phyloP scores from a whole-genome alignment of 2,113 vertebrate species.

The Ariopsis seemanni region DNA sequence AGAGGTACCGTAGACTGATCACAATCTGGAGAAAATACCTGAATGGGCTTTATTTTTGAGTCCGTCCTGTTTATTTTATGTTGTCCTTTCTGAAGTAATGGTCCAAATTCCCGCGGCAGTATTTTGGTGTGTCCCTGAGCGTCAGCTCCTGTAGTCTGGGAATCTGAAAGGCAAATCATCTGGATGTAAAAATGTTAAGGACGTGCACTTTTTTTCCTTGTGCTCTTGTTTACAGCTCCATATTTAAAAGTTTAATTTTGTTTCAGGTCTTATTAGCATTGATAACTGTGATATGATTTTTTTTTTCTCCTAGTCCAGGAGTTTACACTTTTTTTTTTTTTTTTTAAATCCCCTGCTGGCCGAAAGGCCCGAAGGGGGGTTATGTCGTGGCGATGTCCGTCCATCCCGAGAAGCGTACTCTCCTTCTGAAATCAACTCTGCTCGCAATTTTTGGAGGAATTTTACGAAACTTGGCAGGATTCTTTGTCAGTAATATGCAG shows the following conservation, averaged over 20 bases:
- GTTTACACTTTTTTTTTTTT: background rate
- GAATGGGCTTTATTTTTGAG: background rate
- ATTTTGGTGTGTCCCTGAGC: background rate
- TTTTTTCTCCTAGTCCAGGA: background rate
- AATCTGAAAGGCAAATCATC: constrained; percentile 19
- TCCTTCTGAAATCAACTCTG: too few relatives aligned
- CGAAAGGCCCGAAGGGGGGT: too few relatives aligned
- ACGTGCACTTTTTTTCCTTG: background rate
- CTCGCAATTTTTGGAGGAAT: too few relatives aligned
- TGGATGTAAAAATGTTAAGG: background rate
- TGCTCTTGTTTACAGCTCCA: background rate
- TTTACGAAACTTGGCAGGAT: too few relatives aligned
- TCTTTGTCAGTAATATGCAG: too few relatives aligned
- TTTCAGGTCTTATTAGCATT: background rate
- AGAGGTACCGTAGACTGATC: background rate
- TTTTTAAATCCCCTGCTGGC: too few relatives aligned
- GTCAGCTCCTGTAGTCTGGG: background rate
- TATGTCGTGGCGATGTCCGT: too few relatives aligned
- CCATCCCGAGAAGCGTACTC: too few relatives aligned
- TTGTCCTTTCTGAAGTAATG: background rate
- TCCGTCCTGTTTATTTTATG: background rate
- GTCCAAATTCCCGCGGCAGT: background rate
- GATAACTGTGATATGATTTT: background rate
- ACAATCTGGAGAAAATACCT: background rate
- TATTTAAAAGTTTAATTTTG: background rate